Conservation (phyloP, 2,797 vertebrate genomes). For the Chiroxiphia lanceolata region DNA sequence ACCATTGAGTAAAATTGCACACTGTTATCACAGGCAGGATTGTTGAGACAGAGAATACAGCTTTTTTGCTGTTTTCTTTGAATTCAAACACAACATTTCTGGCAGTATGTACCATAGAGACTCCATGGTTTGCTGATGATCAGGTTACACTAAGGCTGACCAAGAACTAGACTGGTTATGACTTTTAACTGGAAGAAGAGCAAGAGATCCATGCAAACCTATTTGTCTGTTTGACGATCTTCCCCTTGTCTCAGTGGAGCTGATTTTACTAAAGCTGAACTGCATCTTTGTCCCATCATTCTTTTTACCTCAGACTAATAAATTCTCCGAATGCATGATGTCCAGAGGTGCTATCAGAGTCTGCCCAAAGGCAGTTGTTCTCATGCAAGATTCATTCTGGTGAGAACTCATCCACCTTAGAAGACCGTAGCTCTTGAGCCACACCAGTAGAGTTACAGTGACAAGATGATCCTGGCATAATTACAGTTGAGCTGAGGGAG, state of each 20-base stretch:
- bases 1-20: background rate
- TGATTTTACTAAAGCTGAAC: background rate
- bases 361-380: background rate
- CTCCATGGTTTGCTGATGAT: background rate
- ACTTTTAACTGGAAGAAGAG: background rate
- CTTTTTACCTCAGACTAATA: background rate
- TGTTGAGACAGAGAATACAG: background rate
- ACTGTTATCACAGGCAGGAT: background rate
- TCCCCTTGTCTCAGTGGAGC: background rate
- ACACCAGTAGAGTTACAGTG: background rate
- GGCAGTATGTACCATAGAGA: background rate
- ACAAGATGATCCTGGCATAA: rapidly evolving
- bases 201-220: background rate
- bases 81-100: background rate
- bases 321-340: background rate
- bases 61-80: background rate
- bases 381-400: background rate
- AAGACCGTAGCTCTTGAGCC: background rate
- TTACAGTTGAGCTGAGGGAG: background rate
- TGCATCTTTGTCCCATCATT: background rate
- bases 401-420: background rate
- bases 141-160: background rate
- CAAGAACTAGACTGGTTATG: background rate
- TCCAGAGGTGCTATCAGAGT: background rate
- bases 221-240: background rate